phyloP scores from a whole-genome alignment of 2,888 invertebrate genomes.

The Cynaeus angustus region DNA sequence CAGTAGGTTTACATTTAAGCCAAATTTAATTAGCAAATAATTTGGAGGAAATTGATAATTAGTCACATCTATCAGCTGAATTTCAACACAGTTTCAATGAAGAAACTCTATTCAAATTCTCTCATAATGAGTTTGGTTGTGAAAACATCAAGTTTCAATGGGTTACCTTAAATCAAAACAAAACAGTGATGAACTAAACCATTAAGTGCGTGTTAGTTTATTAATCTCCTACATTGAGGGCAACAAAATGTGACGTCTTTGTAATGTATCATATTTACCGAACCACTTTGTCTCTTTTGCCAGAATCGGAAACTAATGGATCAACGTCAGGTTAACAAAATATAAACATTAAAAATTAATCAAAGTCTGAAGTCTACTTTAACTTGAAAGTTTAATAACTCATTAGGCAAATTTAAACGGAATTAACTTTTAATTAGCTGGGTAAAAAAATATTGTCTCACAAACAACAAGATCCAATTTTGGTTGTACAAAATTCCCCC shows the following conservation, averaged over 20 bases:
- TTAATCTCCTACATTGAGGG: conserved; percentile 33
- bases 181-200: conserved; percentile 22
- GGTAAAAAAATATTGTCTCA: neutral
- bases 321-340: neutral
- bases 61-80: neutral
- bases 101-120: conserved; percentile 15
- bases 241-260: no score
- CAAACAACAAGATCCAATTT: neutral
- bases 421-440: conserved; percentile 30
- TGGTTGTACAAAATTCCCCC: neutral
- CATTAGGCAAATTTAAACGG: conserved; percentile 18
- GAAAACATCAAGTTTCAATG: conserved; percentile 15
- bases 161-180: conserved; percentile 25
- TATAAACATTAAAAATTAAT: conserved; percentile 18
- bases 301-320: neutral
- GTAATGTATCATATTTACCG: conserved; percentile 14
- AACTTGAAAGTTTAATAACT: conserved; percentile 17
- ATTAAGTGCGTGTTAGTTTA: conserved; percentile 30
- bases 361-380: neutral
- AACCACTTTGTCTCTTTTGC: conserved; percentile 17
- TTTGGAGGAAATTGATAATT: neutral
- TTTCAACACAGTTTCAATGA: neutral
- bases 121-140: conserved; percentile 13
- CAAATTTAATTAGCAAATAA: conserved; percentile 10
- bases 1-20: neutral